Evolutionary conservation across 2,113 vertebrate genomes (phyloP).

Genomic region (Nothoprocta perdicaria): DNA sequence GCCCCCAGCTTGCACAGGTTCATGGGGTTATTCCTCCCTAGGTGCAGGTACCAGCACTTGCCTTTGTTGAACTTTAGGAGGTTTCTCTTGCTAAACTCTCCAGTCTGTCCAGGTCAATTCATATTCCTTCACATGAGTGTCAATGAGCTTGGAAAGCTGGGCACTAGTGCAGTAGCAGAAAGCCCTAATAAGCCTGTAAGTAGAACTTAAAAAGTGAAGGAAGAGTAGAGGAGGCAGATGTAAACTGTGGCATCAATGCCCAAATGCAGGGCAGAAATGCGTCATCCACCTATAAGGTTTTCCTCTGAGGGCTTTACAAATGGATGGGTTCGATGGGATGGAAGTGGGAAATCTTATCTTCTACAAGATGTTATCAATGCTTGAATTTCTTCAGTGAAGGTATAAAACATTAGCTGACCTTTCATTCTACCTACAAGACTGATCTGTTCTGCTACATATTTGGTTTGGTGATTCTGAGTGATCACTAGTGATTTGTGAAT

Average conservation of each 20-base stretch:
- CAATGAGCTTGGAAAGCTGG: background rate
- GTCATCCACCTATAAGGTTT: background rate
- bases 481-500: background rate
- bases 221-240: background rate
- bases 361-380: background rate
- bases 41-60: too few species aligned
- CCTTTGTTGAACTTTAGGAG: too few species aligned
- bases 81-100: too few species aligned
- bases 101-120: too few species aligned
- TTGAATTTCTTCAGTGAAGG: background rate
- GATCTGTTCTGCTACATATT: background rate
- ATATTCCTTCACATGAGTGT: background rate
- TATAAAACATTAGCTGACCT: background rate
- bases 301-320: background rate
- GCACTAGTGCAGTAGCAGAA: background rate
- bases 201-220: background rate
- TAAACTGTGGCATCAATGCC: fast-evolving
- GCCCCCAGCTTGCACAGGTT: too few species aligned
- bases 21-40: too few species aligned
- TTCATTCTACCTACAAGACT: background rate
- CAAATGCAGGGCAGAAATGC: background rate
- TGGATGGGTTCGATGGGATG: background rate
- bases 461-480: background rate
- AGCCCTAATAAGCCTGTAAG: background rate
- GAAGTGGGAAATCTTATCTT: background rate